Evolutionary conservation across 92 coral and sea anemone species (phyloP).

Genomic region (Actinernus sp.): DNA sequence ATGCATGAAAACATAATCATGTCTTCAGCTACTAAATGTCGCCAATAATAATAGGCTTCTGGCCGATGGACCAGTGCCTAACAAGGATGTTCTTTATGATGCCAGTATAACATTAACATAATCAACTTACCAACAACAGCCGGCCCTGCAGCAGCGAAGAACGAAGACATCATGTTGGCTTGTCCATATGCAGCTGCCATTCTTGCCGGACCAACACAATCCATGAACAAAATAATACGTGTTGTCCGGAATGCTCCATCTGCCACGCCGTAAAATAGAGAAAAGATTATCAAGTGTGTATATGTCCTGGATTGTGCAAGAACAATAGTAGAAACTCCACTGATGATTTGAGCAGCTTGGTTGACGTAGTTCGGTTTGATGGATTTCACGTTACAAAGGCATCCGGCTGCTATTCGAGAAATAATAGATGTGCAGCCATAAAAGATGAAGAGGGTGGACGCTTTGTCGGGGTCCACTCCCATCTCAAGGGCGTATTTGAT

Average conservation of each 20-base stretch:
- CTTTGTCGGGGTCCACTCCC: constrained; percentile 40
- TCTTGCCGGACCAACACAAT: constrained; percentile 40
- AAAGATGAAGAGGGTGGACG: constrained; percentile 41
- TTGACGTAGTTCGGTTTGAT: constrained; percentile 43
- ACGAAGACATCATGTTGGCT: constrained; percentile 37
- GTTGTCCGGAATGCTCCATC: constrained; percentile 57
- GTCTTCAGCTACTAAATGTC: no score
- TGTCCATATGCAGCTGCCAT: constrained; percentile 71
- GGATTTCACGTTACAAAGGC: constrained; percentile 36
- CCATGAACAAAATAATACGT: constrained; percentile 26
- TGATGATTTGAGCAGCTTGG: constrained; percentile 33
- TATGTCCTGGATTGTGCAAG: constrained; percentile 41
- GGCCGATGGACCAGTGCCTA: no score
- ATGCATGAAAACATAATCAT: no score
- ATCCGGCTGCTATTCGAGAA: constrained; percentile 45
- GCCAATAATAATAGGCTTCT: no score
- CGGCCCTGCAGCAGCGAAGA: constrained; percentile 48
- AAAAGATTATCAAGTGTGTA: constrained; percentile 33
- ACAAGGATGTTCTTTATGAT: no score
- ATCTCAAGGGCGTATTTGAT: constrained; percentile 48
- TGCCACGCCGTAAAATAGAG: constrained; percentile 55
- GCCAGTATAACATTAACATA: no score
- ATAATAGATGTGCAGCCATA: constrained; percentile 44
- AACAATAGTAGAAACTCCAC: constrained; percentile 16
- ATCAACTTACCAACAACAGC: constrained; percentile 49